phyloP scores from a whole-genome alignment of 2,113 vertebrate species.

The Myrmecobius fasciatus region DNA sequence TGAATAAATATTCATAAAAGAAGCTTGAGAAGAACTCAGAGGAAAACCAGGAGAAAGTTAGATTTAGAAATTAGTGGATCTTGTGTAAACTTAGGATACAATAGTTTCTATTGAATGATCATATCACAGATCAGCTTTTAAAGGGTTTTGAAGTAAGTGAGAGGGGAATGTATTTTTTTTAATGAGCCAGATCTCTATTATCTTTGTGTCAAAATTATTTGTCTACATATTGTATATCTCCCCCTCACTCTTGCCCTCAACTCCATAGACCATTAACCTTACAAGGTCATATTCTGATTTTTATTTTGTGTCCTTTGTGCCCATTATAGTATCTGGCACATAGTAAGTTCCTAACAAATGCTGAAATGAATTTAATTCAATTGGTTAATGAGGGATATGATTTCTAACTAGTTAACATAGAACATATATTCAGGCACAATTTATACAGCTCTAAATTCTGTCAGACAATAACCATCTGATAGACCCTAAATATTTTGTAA shows the following conservation, averaged over 20 bases:
- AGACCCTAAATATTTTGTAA: constrained; percentile 25
- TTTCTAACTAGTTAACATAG: not conserved
- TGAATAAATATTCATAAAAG: not conserved
- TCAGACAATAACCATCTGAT: not conserved
- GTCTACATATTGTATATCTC: not conserved
- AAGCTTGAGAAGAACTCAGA: not conserved
- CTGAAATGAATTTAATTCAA: not conserved
- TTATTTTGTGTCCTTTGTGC: not conserved
- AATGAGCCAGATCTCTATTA: not conserved
- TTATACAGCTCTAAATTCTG: not conserved
- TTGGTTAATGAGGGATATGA: constrained; percentile 1
- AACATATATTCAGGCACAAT: not conserved
- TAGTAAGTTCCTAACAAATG: not conserved
- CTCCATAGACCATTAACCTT: not conserved
- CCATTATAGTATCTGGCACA: not conserved
- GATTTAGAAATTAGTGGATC: not conserved
- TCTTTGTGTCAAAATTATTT: not conserved
- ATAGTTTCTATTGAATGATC: not conserved
- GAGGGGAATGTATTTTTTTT: not conserved
- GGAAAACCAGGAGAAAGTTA: not conserved
- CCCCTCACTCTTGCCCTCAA: too few relatives aligned
- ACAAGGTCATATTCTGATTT: not conserved
- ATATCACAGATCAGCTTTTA: not conserved
- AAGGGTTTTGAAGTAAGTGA: not conserved
- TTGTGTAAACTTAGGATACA: not conserved